Percentiles rank a stretch among this genome's conserved stretches.
Conservation (phyloP, 2,113 vertebrate genomes). For the Microtus pennsylvanicus region DNA sequence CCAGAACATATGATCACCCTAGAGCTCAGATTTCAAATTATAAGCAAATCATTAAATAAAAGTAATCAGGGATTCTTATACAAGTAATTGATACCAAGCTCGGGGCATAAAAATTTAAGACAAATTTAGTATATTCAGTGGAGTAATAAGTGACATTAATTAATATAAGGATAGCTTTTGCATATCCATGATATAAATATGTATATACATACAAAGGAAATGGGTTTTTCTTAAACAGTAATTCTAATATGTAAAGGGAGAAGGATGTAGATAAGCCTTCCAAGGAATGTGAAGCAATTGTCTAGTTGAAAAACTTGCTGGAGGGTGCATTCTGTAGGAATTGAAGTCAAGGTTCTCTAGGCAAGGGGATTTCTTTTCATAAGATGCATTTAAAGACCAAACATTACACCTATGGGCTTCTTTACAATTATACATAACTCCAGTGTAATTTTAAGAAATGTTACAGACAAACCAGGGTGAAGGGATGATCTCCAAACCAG, state of each 20-base stretch:
- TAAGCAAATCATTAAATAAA: neutral
- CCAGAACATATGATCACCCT: neutral
- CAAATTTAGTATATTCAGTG: neutral
- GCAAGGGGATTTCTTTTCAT: neutral
- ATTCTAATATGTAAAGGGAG: neutral
- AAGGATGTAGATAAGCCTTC: neutral
- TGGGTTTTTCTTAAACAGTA: neutral
- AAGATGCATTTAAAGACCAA: neutral
- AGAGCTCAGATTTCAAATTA: neutral
- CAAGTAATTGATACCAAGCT: neutral
- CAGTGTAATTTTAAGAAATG: neutral
- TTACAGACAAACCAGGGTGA: neutral
- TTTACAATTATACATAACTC: neutral
- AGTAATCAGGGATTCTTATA: neutral
- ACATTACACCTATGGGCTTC: neutral
- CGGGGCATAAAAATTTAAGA: neutral
- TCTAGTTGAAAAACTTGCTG: neutral
- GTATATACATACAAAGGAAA: neutral
- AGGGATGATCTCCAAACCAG: neutral
- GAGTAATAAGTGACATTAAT: neutral
- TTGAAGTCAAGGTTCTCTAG: neutral
- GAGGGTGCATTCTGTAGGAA: neutral
- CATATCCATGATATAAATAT: neutral
- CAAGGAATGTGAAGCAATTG: neutral
- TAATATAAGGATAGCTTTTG: neutral